Conservation (phyloP, 2,113 vertebrate species). For the Notarius lentiginosus region DNA sequence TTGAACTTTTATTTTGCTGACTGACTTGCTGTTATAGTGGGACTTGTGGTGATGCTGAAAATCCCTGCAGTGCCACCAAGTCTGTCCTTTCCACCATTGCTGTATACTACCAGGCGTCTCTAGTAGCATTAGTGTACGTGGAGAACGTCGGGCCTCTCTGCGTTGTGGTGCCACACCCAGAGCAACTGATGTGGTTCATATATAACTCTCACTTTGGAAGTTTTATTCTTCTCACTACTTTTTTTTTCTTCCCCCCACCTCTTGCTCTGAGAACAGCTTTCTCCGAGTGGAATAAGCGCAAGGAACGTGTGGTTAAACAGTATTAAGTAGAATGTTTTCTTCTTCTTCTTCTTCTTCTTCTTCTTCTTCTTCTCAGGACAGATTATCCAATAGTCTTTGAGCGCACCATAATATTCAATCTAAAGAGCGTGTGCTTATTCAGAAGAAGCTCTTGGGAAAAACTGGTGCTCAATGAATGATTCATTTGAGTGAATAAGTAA, state of each 20-base stretch:
- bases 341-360: not conserved
- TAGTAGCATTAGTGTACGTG: slow-evolving; percentile 57
- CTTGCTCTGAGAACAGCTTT: slow-evolving; percentile 27
- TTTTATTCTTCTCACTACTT: slow-evolving; percentile 52
- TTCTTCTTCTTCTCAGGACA: not conserved
- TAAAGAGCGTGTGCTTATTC: not conserved
- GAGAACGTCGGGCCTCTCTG: slow-evolving; percentile 67
- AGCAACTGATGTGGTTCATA: slow-evolving; percentile 88
- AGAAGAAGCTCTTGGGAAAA: not conserved
- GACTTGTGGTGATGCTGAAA: slow-evolving; percentile 60
- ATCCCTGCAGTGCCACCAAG: slow-evolving; percentile 84
- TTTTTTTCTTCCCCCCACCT: slow-evolving; percentile 28
- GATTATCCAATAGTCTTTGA: too few relatives aligned
- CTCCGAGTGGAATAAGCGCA: not conserved
- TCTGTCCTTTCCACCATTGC: slow-evolving; percentile 82
- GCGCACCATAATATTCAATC: not conserved
- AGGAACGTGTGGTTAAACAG: slow-evolving; percentile 39
- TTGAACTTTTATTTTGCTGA: slow-evolving; percentile 83
- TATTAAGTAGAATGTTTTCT: not conserved
- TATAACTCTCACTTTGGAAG: slow-evolving; percentile 51
- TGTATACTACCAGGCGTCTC: slow-evolving; percentile 73
- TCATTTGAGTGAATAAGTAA: not conserved
- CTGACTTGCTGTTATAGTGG: slow-evolving; percentile 49
- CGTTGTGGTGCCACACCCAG: slow-evolving; percentile 84
- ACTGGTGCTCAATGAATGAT: not conserved